Conservation (phyloP, 2,113 vertebrate genomes). For the Clupea harengus region DNA sequence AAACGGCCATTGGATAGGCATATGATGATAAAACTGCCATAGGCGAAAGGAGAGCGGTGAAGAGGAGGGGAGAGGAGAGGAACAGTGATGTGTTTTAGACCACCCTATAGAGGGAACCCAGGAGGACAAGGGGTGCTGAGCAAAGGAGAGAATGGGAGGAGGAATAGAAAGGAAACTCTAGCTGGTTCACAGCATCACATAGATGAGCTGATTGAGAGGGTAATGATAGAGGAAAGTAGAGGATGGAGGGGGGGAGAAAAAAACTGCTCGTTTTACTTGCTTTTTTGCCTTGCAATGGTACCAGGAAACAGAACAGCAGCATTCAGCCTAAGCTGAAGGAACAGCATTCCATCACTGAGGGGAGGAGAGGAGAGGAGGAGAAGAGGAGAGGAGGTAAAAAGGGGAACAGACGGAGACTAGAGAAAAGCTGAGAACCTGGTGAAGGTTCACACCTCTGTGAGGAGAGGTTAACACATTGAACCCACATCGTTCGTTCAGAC, state of each 20-base stretch:
- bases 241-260: not conserved
- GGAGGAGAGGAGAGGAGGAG: not conserved
- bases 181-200: not conserved
- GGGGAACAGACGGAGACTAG: not conserved
- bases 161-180: not conserved
- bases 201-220: not conserved
- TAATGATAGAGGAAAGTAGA: no score
- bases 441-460: constrained; percentile 31
- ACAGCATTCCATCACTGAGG: not conserved
- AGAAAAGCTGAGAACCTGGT: constrained; percentile 20
- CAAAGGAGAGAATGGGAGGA: no score
- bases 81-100: not conserved
- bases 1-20: not conserved
- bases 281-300: not conserved
- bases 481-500: constrained; percentile 16
- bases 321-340: constrained; percentile 2
- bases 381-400: not conserved
- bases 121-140: no score
- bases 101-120: not conserved
- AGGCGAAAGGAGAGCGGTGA: no score
- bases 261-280: not conserved
- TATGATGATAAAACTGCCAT: not conserved
- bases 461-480: constrained; percentile 33
- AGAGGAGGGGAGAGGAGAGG: not conserved
- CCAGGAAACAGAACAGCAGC: not conserved